Evolutionary conservation across 2,888 invertebrate species (phyloP).

Genomic region (Cheilosia pagana): DNA sequence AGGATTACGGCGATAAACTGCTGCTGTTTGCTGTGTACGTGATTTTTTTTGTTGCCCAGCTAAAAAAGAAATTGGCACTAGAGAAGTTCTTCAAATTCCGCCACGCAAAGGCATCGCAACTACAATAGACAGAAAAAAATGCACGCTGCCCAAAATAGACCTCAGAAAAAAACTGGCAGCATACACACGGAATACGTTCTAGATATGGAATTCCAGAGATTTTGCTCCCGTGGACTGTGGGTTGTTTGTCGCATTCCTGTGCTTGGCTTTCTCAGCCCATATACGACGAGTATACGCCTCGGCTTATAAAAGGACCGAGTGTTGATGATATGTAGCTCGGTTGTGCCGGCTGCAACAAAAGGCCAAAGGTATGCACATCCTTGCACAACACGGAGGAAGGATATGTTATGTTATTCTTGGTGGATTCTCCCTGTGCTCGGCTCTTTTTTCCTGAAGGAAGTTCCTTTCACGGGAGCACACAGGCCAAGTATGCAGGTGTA

Average conservation of each 20-base stretch:
- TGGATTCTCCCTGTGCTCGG: constrained; percentile 32
- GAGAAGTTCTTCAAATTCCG: constrained; percentile 67
- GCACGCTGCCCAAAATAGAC: constrained; percentile 39
- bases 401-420: constrained; percentile 49
- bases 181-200: not conserved
- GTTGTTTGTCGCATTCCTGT: constrained; percentile 60
- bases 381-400: constrained; percentile 43
- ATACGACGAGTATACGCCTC: constrained; percentile 28
- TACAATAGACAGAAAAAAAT: constrained; percentile 27
- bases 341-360: constrained; percentile 51
- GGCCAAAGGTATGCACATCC: constrained; percentile 50
- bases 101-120: constrained; percentile 42
- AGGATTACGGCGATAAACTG: constrained; percentile 68
- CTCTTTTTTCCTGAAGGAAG: constrained; percentile 29
- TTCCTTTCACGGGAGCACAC: constrained; percentile 41
- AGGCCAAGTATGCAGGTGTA: constrained; percentile 22
- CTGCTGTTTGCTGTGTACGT: constrained; percentile 37
- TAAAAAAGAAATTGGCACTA: constrained; percentile 62
- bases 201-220: constrained; percentile 59
- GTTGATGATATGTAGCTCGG: constrained; percentile 30
- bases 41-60: not conserved
- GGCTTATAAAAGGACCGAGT: constrained; percentile 36
- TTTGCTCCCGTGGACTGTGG: constrained; percentile 62
- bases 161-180: constrained; percentile 23
- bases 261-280: constrained; percentile 34